phyloP scores from a whole-genome alignment of 2,888 invertebrate species.

The Slavum lentiscoides region DNA sequence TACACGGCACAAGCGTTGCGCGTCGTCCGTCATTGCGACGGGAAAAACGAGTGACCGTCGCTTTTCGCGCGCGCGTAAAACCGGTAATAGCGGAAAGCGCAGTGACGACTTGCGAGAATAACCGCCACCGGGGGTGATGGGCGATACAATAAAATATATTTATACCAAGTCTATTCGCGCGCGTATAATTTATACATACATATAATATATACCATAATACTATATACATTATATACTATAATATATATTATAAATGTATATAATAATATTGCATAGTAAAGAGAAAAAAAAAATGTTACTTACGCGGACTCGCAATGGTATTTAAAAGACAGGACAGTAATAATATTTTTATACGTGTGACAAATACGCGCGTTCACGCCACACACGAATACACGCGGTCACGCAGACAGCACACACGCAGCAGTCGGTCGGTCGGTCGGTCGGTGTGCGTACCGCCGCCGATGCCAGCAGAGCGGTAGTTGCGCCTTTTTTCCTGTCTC shows the following conservation, averaged over 20 bases:
- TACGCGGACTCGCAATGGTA: too few species aligned
- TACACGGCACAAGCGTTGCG: too few species aligned
- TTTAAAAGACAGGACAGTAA: too few species aligned
- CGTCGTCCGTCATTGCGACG: background rate
- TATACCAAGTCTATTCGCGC: background rate
- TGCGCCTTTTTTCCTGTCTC: background rate
- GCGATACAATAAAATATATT: background rate
- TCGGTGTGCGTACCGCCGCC: background rate
- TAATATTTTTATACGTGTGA: background rate
- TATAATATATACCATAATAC: slow-evolving; percentile 31
- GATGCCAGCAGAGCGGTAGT: too few species aligned
- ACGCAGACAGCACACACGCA: background rate
- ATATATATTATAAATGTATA: slow-evolving; percentile 2
- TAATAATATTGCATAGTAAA: too few species aligned
- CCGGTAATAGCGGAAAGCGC: background rate
- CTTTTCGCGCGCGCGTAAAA: background rate
- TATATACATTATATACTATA: slow-evolving; percentile 26
- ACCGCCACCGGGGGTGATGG: background rate
- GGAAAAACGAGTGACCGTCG: background rate
- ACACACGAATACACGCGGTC: slow-evolving; percentile 14
- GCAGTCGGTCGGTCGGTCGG: too few species aligned
- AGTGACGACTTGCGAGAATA: background rate
- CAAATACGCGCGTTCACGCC: background rate
- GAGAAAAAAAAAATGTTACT: too few species aligned
- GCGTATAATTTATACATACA: background rate